Evolutionary conservation across 92 coral and sea anemone genomes (phyloP).

Genomic region (Muricea muricata): DNA sequence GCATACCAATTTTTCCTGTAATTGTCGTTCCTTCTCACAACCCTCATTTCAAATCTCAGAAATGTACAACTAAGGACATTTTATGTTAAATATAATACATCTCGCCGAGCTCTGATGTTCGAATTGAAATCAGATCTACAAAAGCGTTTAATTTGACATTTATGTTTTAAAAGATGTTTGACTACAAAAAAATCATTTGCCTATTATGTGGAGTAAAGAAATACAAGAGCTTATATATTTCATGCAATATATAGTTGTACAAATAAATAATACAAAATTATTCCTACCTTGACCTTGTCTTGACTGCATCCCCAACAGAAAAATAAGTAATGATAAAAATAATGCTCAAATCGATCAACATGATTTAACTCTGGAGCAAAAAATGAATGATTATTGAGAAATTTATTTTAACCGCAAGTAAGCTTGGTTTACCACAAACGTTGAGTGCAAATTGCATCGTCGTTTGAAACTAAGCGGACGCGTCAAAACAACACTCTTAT

Average conservation of each 20-base stretch:
- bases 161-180: background rate
- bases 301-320: background rate
- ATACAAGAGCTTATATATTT: no score
- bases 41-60: background rate
- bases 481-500: background rate
- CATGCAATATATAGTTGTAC: background rate
- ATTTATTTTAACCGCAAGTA: background rate
- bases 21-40: background rate
- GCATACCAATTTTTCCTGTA: no score
- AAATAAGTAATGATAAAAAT: background rate
- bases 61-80: background rate
- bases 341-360: background rate
- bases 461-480: background rate
- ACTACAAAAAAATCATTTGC: background rate
- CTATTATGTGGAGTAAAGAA: background rate
- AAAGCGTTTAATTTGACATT: background rate
- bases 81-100: background rate
- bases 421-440: background rate
- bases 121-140: no score
- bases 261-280: background rate
- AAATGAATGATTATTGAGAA: background rate
- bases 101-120: background rate
- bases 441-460: background rate
- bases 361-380: background rate
- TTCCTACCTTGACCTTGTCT: conserved; percentile 13